Base-by-base conservation (phyloP, 2,113 vertebrate species). In the Larimichthys polyactis region DNA sequence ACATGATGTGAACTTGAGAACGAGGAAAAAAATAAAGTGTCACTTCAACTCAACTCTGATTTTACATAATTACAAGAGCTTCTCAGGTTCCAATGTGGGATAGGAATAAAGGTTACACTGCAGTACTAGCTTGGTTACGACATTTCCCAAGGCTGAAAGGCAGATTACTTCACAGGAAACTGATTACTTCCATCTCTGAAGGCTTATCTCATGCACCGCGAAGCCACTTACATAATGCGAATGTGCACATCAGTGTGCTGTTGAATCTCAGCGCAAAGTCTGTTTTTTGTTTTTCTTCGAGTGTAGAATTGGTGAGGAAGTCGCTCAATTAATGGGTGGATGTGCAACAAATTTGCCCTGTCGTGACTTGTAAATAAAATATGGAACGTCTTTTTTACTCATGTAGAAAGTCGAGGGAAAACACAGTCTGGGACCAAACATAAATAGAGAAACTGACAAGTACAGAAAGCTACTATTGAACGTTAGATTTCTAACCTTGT, bases 81-180 rank as follows among this genome's bases (percentile, higher is more conserved):
- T 55, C 54, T 62, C 43, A 17, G 48, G 40, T 20, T 36, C 36
- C 20, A 24, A 6, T 14, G 10, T 79, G 20, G 72, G 44, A 65
- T 11, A 24, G 48, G 54, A 60, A 46, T 72, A 62, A 65, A 79
- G 69, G 49, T 80, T 71, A 20, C 40, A 48, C 29, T 66, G 44
- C 20, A 65, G 16, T 2, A 40, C 17, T 60, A 62, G 40, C 36
- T 57, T 16, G 24, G 71, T 80, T 67, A 66, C 22, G 6, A 71
- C n/a, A 55, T 11, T 54, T 71, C 71, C 22, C 76, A 87, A 29
- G 46, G 79, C 71, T 74, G 52, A 60, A 54, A 78, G 11, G 19
- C 43, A 64, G 63, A 68, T 78, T 58, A 68, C 54, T 65, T 81
- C 43, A 81, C 69, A 77, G 75, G 46, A 88, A 87, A 84, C 59